Base-by-base conservation (phyloP, 2,888 invertebrate species). In the Druceiella hillmani region DNA sequence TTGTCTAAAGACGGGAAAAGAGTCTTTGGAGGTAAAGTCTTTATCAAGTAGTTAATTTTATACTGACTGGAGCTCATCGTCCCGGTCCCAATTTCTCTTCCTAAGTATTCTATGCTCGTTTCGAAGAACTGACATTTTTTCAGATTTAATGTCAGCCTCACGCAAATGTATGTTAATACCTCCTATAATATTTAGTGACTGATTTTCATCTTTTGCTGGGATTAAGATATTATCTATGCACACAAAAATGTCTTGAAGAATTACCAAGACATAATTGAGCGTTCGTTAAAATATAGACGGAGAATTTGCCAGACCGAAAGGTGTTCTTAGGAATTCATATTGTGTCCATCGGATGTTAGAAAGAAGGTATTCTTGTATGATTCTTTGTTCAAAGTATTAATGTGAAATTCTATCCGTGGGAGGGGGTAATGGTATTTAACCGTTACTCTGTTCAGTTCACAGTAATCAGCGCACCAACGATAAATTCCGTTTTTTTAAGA, bases 21-120 rank as follows among this genome's bases (percentile, higher is more conserved):
- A n/a, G 25, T 25, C 6, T 25, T 25, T 12, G 25, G 25, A 5
- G 25, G 25, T 25, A 25, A 25, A 25, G 25, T 12, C 25, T 25
- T 4, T 25, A 12, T 25, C 3, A 25, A 10, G 12, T 12, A 25
- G 25, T 25, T 12, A 25, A 25, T 25, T 25, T 25, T 25, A 25
- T 25, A 12, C 11, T 25, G 25, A 4, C 25, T 25, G 6, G 25
- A 12, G 11, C 25, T 25, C 25, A 25, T 12, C 3, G 25, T 25
- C 25, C 25, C 6, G 3, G 25, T 12, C 3, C 3, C 12, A 11
- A 25, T 25, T 25, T 25, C 25, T 25, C 25, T 10, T 25, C 25
- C 25, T 12, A 25, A 25, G 6, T 25, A 25, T 25, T 25, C 25
- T 6, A 25, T 12, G 25, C 25, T 25, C 12, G 25, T 25, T 25